These are phyloP conservation scores for Gobiocypris rarus DNA, from an alignment of 2,113 vertebrate species.

Conservation along the genomic window DNA sequence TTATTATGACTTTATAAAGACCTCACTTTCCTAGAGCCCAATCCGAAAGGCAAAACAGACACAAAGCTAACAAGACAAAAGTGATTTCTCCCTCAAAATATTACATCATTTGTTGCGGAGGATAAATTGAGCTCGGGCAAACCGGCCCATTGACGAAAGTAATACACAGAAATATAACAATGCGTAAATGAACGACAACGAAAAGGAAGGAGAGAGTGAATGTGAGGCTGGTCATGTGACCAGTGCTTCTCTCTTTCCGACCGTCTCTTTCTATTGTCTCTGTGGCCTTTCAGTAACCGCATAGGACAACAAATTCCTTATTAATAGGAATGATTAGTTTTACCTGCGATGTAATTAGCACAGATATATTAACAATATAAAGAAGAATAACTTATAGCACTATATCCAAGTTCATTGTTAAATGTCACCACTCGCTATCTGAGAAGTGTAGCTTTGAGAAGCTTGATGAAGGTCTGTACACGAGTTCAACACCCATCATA, in stretches of 20 bases:
- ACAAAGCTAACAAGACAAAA: conserved; percentile 61
- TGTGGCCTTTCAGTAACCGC: conserved; percentile 69
- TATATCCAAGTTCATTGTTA: conserved; percentile 69
- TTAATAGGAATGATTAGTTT: conserved; percentile 72
- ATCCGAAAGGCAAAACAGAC: conserved; percentile 51
- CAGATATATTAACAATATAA: conserved; percentile 77
- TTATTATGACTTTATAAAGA: conserved; percentile 58
- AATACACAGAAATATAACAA: conserved; percentile 28
- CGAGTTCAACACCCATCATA: conserved; percentile 47
- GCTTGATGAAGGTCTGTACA: conserved; percentile 66
- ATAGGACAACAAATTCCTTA: conserved; percentile 78
- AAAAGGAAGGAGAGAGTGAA: conserved; percentile 65
- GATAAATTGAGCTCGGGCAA: neutral
- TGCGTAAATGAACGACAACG: conserved; percentile 67
- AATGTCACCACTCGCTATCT: conserved; percentile 79
- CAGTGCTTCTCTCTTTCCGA: conserved; percentile 39
- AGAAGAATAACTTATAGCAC: conserved; percentile 82
- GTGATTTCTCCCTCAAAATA: conserved; percentile 7
- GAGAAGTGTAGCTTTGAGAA: conserved; percentile 74
- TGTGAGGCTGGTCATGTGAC: conserved; percentile 70
- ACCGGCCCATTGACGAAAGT: conserved; percentile 38
- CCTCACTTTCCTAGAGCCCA: conserved; percentile 73
- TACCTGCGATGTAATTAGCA: conserved; percentile 72
- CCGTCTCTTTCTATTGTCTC: conserved; percentile 55
- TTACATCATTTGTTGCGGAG: neutral